Evolutionary conservation across 1,140 invertebrate species (phyloP).

Genomic region (Solen grandis): DNA sequence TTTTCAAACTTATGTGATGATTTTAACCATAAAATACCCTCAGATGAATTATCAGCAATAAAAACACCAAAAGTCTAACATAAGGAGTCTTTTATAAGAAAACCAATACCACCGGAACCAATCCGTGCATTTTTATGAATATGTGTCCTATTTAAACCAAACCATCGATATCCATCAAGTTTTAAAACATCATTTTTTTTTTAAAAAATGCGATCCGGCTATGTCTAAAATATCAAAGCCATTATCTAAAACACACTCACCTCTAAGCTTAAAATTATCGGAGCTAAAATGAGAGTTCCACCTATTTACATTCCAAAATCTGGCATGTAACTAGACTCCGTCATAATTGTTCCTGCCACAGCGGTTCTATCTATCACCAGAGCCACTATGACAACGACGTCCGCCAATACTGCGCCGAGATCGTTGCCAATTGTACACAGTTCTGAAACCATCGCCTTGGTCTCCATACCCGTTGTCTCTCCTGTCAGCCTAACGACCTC

Average conservation of each 20-base stretch:
- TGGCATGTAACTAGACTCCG: too few species aligned
- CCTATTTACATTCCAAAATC: slow-evolving; percentile 1
- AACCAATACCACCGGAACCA: too few species aligned
- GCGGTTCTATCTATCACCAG: slow-evolving; percentile 1
- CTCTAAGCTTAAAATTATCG: too few species aligned
- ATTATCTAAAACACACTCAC: too few species aligned
- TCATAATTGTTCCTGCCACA: background rate
- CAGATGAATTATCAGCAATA: background rate
- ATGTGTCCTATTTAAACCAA: background rate
- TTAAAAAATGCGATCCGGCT: background rate
- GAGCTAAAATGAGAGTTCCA: background rate
- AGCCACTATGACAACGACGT: slow-evolving; percentile 14
- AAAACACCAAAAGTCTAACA: too few species aligned
- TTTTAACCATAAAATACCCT: too few species aligned
- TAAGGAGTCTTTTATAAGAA: background rate
- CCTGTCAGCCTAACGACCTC: slow-evolving; percentile 6
- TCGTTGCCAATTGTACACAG: slow-evolving; percentile 4
- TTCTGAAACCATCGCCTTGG: slow-evolving; percentile 16
- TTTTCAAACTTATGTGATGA: too few species aligned
- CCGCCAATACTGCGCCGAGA: slow-evolving; percentile 11
- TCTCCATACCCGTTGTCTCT: background rate
- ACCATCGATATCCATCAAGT: background rate
- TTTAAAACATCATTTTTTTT: background rate
- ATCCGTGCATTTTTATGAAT: background rate
- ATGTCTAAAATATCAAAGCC: background rate